Conservation (phyloP, 2,888 invertebrate species). For the Prenolepis imparis region DNA sequence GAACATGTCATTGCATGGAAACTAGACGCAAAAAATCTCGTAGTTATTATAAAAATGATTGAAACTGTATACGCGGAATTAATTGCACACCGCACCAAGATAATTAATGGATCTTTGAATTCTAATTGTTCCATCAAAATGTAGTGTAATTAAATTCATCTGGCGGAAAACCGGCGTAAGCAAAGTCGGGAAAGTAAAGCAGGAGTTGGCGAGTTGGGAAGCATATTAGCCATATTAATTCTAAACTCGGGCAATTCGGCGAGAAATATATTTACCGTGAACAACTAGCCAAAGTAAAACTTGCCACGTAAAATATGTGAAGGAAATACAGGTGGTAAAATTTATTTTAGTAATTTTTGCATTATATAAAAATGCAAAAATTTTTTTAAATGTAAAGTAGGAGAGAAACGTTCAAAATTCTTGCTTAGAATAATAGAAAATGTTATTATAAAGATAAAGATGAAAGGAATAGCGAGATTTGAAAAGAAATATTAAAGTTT, state of each 20-base stretch:
- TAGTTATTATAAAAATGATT: constrained; percentile 20
- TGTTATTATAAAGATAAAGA: neutral
- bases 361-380: neutral
- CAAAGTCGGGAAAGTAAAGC: constrained; percentile 4
- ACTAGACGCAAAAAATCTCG: neutral
- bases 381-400: neutral
- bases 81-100: neutral
- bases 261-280: neutral
- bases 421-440: neutral
- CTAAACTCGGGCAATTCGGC: constrained; percentile 17
- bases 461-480: neutral
- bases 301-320: neutral
- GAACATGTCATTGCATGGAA: constrained; percentile 23
- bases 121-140: constrained; percentile 45
- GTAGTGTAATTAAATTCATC: constrained; percentile 48
- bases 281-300: neutral
- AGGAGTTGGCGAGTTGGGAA: neutral
- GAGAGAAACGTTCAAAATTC: neutral
- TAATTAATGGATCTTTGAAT: constrained; percentile 39
- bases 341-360: neutral
- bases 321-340: neutral
- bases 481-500: neutral
- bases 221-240: constrained; percentile 46
- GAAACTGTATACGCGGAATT: constrained; percentile 7
- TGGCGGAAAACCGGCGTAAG: constrained; percentile 22